Evolutionary conservation across 2,797 vertebrate genomes (phyloP).

Genomic region (Epinephelus awoara): DNA sequence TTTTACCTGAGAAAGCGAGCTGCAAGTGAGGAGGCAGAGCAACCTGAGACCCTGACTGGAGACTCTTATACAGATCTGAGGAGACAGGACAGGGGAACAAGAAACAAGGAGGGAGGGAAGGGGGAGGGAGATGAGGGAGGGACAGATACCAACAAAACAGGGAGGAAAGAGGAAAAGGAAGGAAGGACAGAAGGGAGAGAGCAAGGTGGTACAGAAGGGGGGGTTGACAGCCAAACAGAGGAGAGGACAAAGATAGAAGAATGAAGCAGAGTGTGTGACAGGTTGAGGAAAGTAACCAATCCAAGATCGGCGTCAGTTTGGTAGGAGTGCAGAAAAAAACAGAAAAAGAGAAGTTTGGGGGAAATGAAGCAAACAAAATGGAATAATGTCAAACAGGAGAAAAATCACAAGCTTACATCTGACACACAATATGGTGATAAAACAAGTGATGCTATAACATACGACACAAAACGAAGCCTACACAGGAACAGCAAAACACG

Average conservation of each 20-base stretch:
- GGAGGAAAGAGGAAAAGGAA: background rate
- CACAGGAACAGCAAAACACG: constrained; percentile 32
- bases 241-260: constrained; percentile 11
- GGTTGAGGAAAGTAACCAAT: background rate
- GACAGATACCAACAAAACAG: constrained; percentile 20
- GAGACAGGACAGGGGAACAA: constrained; percentile 75
- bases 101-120: constrained; percentile 31
- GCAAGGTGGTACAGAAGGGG: constrained; percentile 15
- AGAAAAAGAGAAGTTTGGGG: constrained; percentile 24
- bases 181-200: constrained; percentile 25
- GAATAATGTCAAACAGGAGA: constrained; percentile 67
- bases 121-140: constrained; percentile 23
- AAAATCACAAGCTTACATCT: constrained; percentile 57
- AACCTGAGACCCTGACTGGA: constrained; percentile 95
- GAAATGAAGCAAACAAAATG: constrained; percentile 72
- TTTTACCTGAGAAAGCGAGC: constrained; percentile 95
- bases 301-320: background rate
- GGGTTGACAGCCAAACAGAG: constrained; percentile 32
- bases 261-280: constrained; percentile 2
- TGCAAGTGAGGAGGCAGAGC: constrained; percentile 96
- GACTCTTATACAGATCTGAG: constrained; percentile 97
- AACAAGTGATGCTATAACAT: constrained; percentile 57
- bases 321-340: background rate
- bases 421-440: constrained; percentile 66
- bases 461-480: constrained; percentile 51